Percentiles rank a stretch among this genome's conserved stretches.
These are phyloP conservation scores for Eulemur rufifrons DNA, from an alignment of 2,113 vertebrate species.

Conservation along the genomic window DNA sequence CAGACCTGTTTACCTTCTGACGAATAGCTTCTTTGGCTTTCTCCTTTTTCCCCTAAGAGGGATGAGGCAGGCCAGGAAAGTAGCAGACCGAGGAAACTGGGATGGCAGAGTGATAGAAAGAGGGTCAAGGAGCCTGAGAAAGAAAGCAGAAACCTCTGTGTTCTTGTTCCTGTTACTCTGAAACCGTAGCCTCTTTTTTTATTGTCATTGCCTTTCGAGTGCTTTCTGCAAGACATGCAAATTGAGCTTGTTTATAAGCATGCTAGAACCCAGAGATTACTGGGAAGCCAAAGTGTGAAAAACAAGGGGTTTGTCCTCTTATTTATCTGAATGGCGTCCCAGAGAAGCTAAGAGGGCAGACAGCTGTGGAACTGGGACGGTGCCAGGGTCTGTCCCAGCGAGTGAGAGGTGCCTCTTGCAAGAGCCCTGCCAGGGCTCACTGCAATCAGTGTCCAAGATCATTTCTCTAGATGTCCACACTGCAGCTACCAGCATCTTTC, in stretches of 20 bases:
- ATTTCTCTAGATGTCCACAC: background rate
- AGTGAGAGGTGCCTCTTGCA: background rate
- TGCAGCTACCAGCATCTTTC: background rate
- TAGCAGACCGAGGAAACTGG: background rate
- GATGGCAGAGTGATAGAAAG: background rate
- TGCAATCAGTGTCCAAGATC: background rate
- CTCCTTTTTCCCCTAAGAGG: background rate
- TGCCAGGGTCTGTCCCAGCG: background rate
- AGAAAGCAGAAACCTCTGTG: background rate
- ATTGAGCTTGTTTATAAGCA: conserved; percentile 36
- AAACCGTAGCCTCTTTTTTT: background rate
- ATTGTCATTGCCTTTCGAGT: conserved; percentile 4
- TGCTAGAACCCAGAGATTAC: conserved; percentile 45
- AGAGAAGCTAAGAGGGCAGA: background rate
- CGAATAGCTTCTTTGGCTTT: conserved; percentile 41
- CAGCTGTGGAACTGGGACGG: background rate
- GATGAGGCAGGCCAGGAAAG: background rate
- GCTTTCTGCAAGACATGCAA: conserved; percentile 52
- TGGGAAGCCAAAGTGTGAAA: conserved; percentile 30
- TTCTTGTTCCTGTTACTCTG: background rate
- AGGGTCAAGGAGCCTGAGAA: background rate
- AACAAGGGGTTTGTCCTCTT: conserved; percentile 39
- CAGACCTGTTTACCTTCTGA: conserved; percentile 57
- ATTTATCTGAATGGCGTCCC: background rate
- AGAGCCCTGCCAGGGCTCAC: background rate